phyloP scores from a whole-genome alignment of 2,888 invertebrate genomes.

The Asteroscopus sphinx region DNA sequence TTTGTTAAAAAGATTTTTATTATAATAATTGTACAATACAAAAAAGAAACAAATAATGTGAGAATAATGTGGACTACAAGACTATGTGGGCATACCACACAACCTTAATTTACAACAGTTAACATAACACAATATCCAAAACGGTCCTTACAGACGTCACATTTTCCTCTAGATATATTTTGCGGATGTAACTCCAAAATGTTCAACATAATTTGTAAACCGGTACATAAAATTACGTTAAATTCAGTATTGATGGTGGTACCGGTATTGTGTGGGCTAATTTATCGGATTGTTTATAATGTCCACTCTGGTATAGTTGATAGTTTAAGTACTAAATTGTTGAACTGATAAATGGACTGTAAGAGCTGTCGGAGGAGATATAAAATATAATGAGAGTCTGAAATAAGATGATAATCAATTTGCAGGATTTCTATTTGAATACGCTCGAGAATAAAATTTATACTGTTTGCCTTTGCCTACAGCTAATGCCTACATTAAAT shows the following conservation, averaged over 20 bases:
- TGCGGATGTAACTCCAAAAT: slow-evolving; percentile 60
- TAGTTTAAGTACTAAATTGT: slow-evolving; percentile 45
- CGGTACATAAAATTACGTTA: slow-evolving; percentile 67
- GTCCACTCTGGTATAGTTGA: slow-evolving; percentile 35
- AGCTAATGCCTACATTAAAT: too few species aligned
- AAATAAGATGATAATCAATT: slow-evolving; percentile 49
- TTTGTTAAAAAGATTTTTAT: too few species aligned
- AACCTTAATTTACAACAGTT: too few species aligned
- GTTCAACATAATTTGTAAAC: slow-evolving; percentile 58
- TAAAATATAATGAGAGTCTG: slow-evolving; percentile 36
- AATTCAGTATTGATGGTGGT: slow-evolving; percentile 54
- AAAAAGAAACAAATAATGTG: too few species aligned
- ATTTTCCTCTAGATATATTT: slow-evolving; percentile 67
- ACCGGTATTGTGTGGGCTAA: slow-evolving; percentile 46
- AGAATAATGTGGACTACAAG: too few species aligned
- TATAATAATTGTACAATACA: too few species aligned
- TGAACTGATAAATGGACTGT: slow-evolving; percentile 40
- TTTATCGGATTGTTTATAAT: slow-evolving; percentile 57
- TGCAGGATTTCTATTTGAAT: slow-evolving; percentile 23
- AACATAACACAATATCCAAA: too few species aligned
- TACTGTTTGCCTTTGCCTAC: slow-evolving; percentile 2
- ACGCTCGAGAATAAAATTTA: slow-evolving; percentile 12
- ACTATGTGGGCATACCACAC: too few species aligned
- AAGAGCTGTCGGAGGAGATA: slow-evolving; percentile 29
- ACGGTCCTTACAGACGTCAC: not conserved